Evolutionary conservation across 2,888 invertebrate species (phyloP), one percentile per base, ranked within the genome.

Genomic region (Drosophila pseudotalamancana): DNA sequence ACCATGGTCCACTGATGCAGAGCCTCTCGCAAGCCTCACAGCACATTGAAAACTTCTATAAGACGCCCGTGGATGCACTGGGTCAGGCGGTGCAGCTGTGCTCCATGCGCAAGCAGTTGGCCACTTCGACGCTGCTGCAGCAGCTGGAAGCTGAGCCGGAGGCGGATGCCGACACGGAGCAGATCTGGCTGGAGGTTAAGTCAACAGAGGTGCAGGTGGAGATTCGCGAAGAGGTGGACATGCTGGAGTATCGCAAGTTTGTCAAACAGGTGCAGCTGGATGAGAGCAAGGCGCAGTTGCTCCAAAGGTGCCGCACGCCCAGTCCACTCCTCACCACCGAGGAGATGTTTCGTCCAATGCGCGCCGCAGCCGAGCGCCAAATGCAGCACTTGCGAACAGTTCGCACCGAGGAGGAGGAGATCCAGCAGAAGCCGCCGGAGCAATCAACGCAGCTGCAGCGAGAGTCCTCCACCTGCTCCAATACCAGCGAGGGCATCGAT

Each of bases 401-500:
- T 25, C 87, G 88, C 3, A 89, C 90, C 34, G 89, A 88, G 29
- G 87, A 90, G 35, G 78, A 82, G 3, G 74, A 72, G 14, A n/a
- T n/a, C n/a, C 75, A 76, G 16, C 66, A 72, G 8, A 75, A 75
- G 19, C 11, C 34, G 1, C n/a, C 3, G n/a, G 70, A 74, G 0
- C 57, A 81, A 77, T 1, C 74, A 0, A 72, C 69, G n/a, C n/a
- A n/a, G 8, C 74, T 87, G 14, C 75, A 87, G 9, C 80, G 89
- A 6, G 80, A 88, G 37, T 60, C 60, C 4, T 90, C 91, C 1
- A 78, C 56, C 6, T 89, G 87, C 18, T 91, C 91, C 4, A 90
- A 90, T 46, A 90, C 88, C 0, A 90, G 90, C 53, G 88, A 90
- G 66, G 90, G 87, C 27, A 86, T 89, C 4, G 91, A 91, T 11